A percentile compares a stretch with the other conserved stretches of the same genome.
phyloP scores from a whole-genome alignment of 2,113 vertebrate genomes.

The Crotalus horridus region DNA sequence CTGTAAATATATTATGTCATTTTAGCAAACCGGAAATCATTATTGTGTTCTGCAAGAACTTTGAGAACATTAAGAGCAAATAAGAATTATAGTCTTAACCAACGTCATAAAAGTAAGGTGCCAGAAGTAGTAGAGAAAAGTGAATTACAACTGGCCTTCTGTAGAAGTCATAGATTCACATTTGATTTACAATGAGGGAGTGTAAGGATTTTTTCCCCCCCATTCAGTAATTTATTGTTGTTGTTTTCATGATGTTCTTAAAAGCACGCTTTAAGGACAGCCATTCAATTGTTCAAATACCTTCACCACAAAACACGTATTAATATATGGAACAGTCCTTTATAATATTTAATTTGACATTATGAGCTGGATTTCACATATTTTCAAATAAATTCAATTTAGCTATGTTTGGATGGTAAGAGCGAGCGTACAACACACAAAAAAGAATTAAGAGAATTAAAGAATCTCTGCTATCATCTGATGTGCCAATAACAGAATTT shows the following conservation, averaged over 20 bases:
- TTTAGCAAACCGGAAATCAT: slow-evolving; percentile 32
- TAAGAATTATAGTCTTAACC: slow-evolving; percentile 33
- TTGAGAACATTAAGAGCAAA: slow-evolving; percentile 35
- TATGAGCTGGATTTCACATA: not conserved
- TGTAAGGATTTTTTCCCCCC: not conserved
- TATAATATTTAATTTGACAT: slow-evolving; percentile 1
- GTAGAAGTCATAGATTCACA: slow-evolving; percentile 3
- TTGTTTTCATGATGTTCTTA: slow-evolving; percentile 7
- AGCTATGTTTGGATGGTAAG: not conserved
- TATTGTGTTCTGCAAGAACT: slow-evolving; percentile 12
- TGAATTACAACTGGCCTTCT: slow-evolving; percentile 24
- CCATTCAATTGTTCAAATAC: not conserved
- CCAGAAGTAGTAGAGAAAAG: slow-evolving; percentile 31
- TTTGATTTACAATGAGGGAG: not conserved
- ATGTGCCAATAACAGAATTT: slow-evolving; percentile 43
- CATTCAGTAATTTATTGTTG: slow-evolving; percentile 10
- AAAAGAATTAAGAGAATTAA: slow-evolving; percentile 41
- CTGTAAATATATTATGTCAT: slow-evolving; percentile 25
- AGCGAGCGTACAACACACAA: slow-evolving; percentile 30
- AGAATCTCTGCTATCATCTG: slow-evolving; percentile 41
- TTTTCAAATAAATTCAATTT: not conserved
- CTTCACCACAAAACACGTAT: slow-evolving; percentile 34
- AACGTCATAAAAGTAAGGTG: slow-evolving; percentile 38
- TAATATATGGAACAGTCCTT: slow-evolving; percentile 23
- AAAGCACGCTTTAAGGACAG: slow-evolving; percentile 22